A percentile compares a stretch with the other conserved stretches of the same genome.
Evolutionary conservation across 2,113 vertebrate species (phyloP).

Genomic region (Macquaria australasica): DNA sequence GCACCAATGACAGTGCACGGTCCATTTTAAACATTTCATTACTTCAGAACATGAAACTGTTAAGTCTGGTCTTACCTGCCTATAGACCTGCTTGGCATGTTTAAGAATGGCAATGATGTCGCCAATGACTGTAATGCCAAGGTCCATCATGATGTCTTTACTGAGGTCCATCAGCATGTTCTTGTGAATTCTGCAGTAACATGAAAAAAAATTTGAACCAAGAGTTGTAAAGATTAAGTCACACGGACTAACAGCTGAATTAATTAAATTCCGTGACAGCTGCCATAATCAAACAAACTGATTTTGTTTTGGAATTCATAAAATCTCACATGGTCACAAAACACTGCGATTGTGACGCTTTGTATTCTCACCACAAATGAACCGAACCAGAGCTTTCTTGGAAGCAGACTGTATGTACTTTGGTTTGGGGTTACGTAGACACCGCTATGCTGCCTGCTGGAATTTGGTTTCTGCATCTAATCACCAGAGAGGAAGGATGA

Average conservation of each 20-base stretch:
- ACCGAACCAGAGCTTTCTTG: no score
- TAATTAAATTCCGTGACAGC: neutral
- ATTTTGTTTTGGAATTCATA: neutral
- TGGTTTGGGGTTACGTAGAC: neutral
- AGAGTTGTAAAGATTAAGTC: neutral
- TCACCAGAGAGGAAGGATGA: neutral
- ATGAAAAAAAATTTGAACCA: neutral
- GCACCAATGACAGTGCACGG: neutral
- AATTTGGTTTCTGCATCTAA: neutral
- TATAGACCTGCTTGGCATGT: slow-evolving; percentile 93
- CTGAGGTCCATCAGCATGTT: slow-evolving; percentile 96
- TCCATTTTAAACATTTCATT: neutral
- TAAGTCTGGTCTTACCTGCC: slow-evolving; percentile 85
- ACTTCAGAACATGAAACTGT: neutral
- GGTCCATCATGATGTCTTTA: slow-evolving; percentile 96
- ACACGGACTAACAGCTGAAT: neutral
- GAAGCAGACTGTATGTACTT: neutral
- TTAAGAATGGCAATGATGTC: slow-evolving; percentile 96
- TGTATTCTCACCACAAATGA: no score
- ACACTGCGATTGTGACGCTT: neutral
- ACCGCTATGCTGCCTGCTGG: neutral
- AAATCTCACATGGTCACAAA: neutral
- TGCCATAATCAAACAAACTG: neutral
- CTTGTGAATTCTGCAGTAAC: slow-evolving; percentile 89
- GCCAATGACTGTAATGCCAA: slow-evolving; percentile 92